A percentile compares a stretch with the other conserved stretches of the same genome.
These are phyloP conservation scores for Catamblyrhynchus diadema DNA, from an alignment of 2,797 vertebrate genomes.

Conservation along the genomic window DNA sequence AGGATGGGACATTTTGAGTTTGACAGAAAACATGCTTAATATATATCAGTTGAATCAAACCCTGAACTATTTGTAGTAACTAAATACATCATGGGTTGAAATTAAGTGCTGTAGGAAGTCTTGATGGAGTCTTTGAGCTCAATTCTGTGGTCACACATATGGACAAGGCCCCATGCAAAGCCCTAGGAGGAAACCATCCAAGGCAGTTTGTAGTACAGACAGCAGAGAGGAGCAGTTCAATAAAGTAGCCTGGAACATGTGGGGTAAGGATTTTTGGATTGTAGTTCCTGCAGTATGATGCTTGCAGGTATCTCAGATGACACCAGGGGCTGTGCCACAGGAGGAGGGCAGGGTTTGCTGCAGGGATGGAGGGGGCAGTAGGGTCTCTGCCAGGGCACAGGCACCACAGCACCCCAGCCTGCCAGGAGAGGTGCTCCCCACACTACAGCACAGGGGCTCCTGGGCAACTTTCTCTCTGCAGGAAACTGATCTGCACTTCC, in stretches of 20 bases:
- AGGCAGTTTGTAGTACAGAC: neutral
- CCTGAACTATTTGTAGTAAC: neutral
- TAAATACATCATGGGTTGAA: neutral
- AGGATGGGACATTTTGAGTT: neutral
- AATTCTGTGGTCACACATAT: neutral
- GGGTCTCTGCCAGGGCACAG: neutral
- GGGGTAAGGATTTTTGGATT: neutral
- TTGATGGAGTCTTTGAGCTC: neutral
- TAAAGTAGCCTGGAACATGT: neutral
- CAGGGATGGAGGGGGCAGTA: neutral
- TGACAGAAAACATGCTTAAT: neutral
- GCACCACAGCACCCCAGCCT: neutral
- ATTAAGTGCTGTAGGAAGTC: neutral
- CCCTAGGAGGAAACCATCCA: neutral
- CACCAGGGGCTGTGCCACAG: fast-evolving
- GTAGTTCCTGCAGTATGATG: neutral
- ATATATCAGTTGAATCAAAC: neutral
- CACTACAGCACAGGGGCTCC: neutral
- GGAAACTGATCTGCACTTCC: neutral
- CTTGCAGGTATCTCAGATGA: neutral
- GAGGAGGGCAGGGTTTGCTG: neutral
- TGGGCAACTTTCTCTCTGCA: neutral
- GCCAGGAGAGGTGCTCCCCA: neutral
- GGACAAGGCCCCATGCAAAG: neutral
- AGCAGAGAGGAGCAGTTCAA: neutral